Evolutionary conservation across 2,797 vertebrate genomes (phyloP).

Genomic region (Trachurus trachurus): DNA sequence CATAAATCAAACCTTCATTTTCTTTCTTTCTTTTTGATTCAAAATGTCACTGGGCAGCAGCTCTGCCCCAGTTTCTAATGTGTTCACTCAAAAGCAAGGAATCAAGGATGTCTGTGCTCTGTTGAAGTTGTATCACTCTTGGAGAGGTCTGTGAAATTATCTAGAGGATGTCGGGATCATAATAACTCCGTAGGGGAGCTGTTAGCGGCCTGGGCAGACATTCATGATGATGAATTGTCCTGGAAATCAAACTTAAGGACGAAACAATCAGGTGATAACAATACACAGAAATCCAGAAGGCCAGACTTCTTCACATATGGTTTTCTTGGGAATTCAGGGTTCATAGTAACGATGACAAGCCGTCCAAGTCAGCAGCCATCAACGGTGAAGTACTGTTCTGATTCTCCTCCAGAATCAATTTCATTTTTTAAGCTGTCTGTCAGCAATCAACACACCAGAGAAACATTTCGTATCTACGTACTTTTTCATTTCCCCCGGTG

Average conservation of each 20-base stretch:
- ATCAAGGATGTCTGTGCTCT: conserved; percentile 26
- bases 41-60: conserved; percentile 37
- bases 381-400: conserved; percentile 36
- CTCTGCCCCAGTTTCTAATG: conserved; percentile 22
- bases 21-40: conserved; percentile 11
- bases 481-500: conserved; percentile 22
- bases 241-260: conserved; percentile 28
- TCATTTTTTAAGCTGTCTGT: conserved; percentile 54
- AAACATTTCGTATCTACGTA: conserved; percentile 41
- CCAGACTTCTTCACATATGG: conserved; percentile 15
- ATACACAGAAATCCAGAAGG: conserved; percentile 4
- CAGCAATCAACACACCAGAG: conserved; percentile 49
- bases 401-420: conserved; percentile 54
- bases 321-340: conserved; percentile 16
- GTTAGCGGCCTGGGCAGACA: conserved; percentile 14
- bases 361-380: conserved; percentile 39
- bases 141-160: conserved; percentile 31
- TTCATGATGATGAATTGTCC: conserved; percentile 27
- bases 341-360: conserved; percentile 12
- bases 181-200: conserved; percentile 18
- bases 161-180: conserved; percentile 24
- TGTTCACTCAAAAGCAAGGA: conserved; percentile 36
- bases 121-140: conserved; percentile 7
- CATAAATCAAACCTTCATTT: conserved; percentile 35
- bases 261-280: conserved; percentile 45